Evolutionary conservation across 2,888 invertebrate species (phyloP).

Genomic region (Eristalis tenax): DNA sequence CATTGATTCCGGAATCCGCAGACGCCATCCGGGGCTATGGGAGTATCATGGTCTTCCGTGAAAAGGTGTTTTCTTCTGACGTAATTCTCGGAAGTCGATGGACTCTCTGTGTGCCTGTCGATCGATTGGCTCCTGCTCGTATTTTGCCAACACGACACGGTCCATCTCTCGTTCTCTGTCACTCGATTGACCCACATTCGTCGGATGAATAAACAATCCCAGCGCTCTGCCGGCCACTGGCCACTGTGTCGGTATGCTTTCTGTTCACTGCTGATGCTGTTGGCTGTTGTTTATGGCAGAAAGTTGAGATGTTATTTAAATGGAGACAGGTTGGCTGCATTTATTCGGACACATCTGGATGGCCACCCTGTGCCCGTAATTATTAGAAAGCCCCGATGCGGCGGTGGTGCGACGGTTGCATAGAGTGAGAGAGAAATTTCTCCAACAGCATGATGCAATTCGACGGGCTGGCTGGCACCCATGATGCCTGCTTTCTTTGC

Average conservation of each 20-base stretch:
- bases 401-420: constrained; percentile 16
- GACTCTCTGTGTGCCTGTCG: constrained; percentile 5
- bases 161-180: constrained; percentile 10
- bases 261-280: constrained; percentile 11
- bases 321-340: constrained; percentile 19
- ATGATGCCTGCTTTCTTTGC: neutral
- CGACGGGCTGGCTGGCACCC: neutral
- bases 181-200: constrained; percentile 53
- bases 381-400: constrained; percentile 59
- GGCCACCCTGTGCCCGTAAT: constrained; percentile 18
- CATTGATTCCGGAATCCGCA: neutral
- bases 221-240: constrained; percentile 19
- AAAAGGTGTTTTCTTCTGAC: constrained; percentile 32
- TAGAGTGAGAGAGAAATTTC: constrained; percentile 23
- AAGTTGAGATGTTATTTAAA: constrained; percentile 56
- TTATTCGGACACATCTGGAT: constrained; percentile 16
- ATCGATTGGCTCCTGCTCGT: constrained; percentile 1
- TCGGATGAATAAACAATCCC: constrained; percentile 37
- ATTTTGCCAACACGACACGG: constrained; percentile 22
- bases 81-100: constrained; percentile 59
- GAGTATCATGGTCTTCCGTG: constrained; percentile 20
- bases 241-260: constrained; percentile 35
- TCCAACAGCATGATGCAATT: constrained; percentile 40
- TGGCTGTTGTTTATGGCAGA: constrained; percentile 53
- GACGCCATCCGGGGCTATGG: neutral